Evolutionary conservation across 2,888 invertebrate genomes (phyloP), one percentile per base, ranked within the genome.

Genomic region (Meiosimyza platycephala): DNA sequence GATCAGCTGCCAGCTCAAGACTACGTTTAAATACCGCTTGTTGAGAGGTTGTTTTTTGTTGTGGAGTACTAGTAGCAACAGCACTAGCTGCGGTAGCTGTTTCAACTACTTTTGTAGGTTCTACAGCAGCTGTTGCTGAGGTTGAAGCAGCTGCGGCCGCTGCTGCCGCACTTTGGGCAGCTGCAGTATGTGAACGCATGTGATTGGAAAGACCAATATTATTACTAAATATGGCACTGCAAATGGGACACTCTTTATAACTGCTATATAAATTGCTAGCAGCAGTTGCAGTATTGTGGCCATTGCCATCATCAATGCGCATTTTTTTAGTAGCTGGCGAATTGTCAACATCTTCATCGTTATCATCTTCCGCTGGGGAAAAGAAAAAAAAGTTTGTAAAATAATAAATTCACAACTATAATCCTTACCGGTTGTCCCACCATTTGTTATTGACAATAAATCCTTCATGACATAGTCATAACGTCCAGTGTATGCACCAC

Each of bases 401-500:
- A 40, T 40, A 40, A 40, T 11, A 22, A 59, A 47, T 51, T 63
- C 13, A 54, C 52, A 47, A 9, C 40, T 40, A 9, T 48, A 52
- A 22, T 40, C 62, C 84, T 82, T 85, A 79, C 83, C 85, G 76
- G 79, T 78, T 77, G 83, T 81, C 76, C 85, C 85, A 81, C 86
- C 86, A 81, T 86, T 86, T 74, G 85, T 86, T 78, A 86, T 86
- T 59, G 85, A 85, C 82, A 86, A 82, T 72, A 86, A 75, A 78
- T 86, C 86, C 80, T 86, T 86, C 85, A 86, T 86, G 62, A 86
- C 86, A 77, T 86, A 86, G 77, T 86, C 86, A 73, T 85, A 86
- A 12, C 86, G 84, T 22, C 84, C 85, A 3, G 84, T 81, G 72
- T 85, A 86, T 11, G 82, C 81, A 72, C 84, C 84, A 33, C 82